A percentile compares a stretch with the other conserved stretches of the same genome.
Conservation (phyloP, 2,113 vertebrate species). For the Corythaixoides concolor region DNA sequence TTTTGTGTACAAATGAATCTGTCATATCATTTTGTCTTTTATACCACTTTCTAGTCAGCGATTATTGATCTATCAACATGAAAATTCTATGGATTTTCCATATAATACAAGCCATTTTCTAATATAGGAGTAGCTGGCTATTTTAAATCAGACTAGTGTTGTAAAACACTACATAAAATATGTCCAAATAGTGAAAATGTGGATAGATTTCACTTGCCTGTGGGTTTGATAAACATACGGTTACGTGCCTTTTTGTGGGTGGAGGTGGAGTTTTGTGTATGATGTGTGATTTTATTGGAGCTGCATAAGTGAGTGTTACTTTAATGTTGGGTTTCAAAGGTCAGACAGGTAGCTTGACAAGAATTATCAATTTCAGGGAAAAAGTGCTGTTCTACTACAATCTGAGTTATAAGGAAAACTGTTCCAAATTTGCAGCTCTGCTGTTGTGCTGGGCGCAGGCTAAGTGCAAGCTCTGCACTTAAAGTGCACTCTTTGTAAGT, state of each 20-base stretch:
- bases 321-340: not conserved
- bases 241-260: not conserved
- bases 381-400: rapidly evolving
- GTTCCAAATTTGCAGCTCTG: not conserved
- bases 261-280: not conserved
- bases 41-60: not conserved
- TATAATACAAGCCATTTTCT: not conserved
- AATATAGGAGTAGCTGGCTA: not conserved
- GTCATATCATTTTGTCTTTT: not conserved
- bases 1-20: constrained; percentile 10
- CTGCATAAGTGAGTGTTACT: not conserved
- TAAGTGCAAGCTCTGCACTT: no score
- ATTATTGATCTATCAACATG: not conserved
- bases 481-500: not conserved
- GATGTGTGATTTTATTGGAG: not conserved
- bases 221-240: not conserved
- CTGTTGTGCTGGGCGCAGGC: not conserved
- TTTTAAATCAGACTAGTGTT: not conserved
- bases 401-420: not conserved
- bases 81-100: not conserved
- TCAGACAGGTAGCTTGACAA: not conserved
- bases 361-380: not conserved
- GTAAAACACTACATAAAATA: not conserved
- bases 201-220: not conserved
- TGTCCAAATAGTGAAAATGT: not conserved